A percentile compares a stretch with the other conserved stretches of the same genome.
Conservation (phyloP, 2,797 vertebrate genomes). For the Eleutherodactylus coqui region DNA sequence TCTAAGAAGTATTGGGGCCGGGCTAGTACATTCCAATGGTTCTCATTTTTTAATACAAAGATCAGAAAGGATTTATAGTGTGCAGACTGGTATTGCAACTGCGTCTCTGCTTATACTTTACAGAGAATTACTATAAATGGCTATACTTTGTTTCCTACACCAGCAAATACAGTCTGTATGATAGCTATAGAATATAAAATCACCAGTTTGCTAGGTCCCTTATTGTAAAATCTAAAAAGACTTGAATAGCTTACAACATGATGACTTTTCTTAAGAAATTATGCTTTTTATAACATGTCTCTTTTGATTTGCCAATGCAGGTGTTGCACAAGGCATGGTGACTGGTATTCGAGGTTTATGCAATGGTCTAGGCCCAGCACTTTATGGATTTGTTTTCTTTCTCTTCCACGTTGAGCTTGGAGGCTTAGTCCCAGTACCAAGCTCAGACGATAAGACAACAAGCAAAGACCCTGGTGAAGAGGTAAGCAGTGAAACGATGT, state of each 20-base stretch:
- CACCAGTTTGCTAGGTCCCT: too few species aligned
- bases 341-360: slow-evolving; percentile 94
- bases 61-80: too few species aligned
- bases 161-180: too few species aligned
- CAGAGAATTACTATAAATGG: too few species aligned
- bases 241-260: too few species aligned
- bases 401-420: slow-evolving; percentile 91
- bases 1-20: not conserved
- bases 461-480: slow-evolving; percentile 74
- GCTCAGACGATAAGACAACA: slow-evolving; percentile 75
- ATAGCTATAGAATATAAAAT: too few species aligned
- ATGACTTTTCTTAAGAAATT: too few species aligned
- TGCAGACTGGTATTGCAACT: too few species aligned
- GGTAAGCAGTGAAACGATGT: slow-evolving; percentile 70
- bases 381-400: slow-evolving; percentile 95
- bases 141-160: too few species aligned
- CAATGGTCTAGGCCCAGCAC: slow-evolving; percentile 91
- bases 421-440: slow-evolving; percentile 80
- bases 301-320: slow-evolving; percentile 65
- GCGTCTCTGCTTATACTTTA: too few species aligned
- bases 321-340: slow-evolving; percentile 93
- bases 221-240: too few species aligned
- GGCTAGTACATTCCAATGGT: not conserved
- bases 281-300: not conserved
- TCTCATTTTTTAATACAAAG: not conserved